Evolutionary conservation across 2,888 invertebrate species (phyloP), one percentile per base, ranked within the genome.

Genomic region (Ectemnius continuus): DNA sequence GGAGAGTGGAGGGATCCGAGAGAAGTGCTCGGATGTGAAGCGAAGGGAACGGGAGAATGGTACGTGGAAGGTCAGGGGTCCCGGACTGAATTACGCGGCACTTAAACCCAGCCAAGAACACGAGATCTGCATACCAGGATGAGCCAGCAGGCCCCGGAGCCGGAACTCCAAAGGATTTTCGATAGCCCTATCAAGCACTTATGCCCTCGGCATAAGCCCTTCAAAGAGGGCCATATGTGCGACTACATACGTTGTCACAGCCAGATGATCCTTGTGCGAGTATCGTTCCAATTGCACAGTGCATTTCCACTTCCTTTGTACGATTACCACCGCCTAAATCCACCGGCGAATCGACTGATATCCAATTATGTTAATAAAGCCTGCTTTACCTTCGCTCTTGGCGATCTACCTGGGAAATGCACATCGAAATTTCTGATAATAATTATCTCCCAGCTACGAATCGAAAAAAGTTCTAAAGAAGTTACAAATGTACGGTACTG

Each of bases 121-220:
- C 79, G 85, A 81, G 83, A 88, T 88, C 83, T 85, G 88, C 87
- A 88, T 88, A 86, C 85, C 86, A 67, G 62, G 78, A 73, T 61
- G 81, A 75, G 76, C 76, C 61, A 62, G 79, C 78, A 66, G 70
- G 63, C 62, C 66, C 18, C 23, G 23, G 47, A 52, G 45, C 47
- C 59, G 61, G 73, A 67, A 63, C 70, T 23, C 70, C 73, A 75
- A 73, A 59, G 71, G 62, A 71, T 61, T 67, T 65, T 67, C 78
- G 84, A 84, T 80, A 78, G 66, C 64, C 72, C 72, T 75, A 78
- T 78, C 80, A 64, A 73, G 71, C 66, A 67, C 69, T 73, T 36
- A 36, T 36, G 36, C 36, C 11, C 36, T 6, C 36, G 36, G 36
- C 36, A 36, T 11, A 36, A 11, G 36, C 36, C 23, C 36, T 4